These are phyloP conservation scores for Cygnus buccinator DNA, from an alignment of 2,113 vertebrate species.

Conservation along the genomic window DNA sequence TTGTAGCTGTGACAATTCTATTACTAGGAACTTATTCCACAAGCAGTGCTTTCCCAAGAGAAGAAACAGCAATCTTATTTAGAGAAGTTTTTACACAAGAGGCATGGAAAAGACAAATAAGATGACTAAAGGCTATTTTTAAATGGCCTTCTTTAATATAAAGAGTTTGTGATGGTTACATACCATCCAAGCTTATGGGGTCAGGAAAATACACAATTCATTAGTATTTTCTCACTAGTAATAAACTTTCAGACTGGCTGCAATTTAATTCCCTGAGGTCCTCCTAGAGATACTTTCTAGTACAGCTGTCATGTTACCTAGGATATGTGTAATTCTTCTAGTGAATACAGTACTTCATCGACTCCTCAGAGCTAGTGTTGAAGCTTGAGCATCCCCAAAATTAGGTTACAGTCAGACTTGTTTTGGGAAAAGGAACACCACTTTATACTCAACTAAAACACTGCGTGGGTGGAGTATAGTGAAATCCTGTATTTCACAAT, in stretches of 20 bases:
- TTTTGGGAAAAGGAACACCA: slow-evolving; percentile 47
- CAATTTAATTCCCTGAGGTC: not conserved
- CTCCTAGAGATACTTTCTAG: not conserved
- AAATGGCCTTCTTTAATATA: not conserved
- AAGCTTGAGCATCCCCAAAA: not conserved
- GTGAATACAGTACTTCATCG: not conserved
- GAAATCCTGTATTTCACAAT: slow-evolving; percentile 74
- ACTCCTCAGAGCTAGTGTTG: not conserved
- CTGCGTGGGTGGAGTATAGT: slow-evolving; percentile 52
- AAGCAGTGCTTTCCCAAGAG: not conserved
- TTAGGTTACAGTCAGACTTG: slow-evolving; percentile 52
- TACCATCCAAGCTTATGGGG: not conserved
- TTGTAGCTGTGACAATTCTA: not conserved
- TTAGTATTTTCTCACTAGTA: not conserved
- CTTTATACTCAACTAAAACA: slow-evolving; percentile 62
- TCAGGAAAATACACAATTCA: not conserved
- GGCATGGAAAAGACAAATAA: not conserved
- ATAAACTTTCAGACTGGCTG: not conserved
- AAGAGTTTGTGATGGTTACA: not conserved
- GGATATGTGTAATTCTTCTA: not conserved
- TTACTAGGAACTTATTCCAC: not conserved
- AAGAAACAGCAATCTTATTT: not conserved
- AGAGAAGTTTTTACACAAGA: not conserved
- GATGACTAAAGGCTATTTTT: not conserved
- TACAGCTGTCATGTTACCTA: not conserved